Evolutionary conservation across 1,140 invertebrate species (phyloP).

Genomic region (Leptinotarsa undecemlineata): DNA sequence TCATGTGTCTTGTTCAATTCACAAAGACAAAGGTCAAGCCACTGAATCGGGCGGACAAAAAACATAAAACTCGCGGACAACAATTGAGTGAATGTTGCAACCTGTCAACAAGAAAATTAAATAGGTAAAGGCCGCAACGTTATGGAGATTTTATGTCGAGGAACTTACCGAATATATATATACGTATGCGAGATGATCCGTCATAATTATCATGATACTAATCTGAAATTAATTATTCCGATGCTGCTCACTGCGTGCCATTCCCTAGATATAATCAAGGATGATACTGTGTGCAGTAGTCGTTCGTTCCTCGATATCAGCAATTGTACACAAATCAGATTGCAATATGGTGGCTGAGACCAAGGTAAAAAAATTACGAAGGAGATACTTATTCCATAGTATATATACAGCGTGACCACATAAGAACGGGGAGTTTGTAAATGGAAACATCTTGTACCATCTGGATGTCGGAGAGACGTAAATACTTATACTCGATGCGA

Average conservation of each 20-base stretch:
- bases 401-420: too few species aligned
- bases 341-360: too few species aligned
- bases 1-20: too few species aligned
- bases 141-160: not conserved
- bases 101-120: not conserved
- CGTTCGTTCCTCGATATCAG: not conserved
- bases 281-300: not conserved
- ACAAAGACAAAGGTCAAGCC: not conserved
- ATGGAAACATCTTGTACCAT: too few species aligned
- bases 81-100: not conserved
- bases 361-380: too few species aligned
- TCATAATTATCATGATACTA: constrained; percentile 8
- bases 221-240: constrained; percentile 6
- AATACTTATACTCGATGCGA: too few species aligned
- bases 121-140: not conserved
- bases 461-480: too few species aligned
- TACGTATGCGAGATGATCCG: not conserved
- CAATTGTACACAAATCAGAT: not conserved
- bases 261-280: not conserved
- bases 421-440: too few species aligned
- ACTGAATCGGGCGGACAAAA: not conserved
- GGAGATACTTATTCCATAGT: too few species aligned
- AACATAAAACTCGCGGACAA: not conserved
- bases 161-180: not conserved
- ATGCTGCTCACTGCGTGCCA: not conserved